These are phyloP conservation scores for Dryadula phaetusa DNA, from an alignment of 2,888 invertebrate species.

Conservation along the genomic window DNA sequence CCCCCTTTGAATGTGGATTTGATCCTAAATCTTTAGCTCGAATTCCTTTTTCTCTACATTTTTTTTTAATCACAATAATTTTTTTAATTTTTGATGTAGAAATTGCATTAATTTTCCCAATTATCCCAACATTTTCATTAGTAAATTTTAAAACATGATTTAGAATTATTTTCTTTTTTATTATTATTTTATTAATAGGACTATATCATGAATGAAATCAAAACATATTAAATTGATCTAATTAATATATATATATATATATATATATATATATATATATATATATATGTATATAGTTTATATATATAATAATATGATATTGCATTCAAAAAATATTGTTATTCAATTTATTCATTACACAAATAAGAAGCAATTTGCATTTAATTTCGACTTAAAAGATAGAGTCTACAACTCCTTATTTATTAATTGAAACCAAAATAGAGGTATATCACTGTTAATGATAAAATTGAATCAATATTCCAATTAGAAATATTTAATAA, in stretches of 20 bases:
- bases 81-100: conserved; percentile 90
- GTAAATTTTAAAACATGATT: conserved; percentile 61
- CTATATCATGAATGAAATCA: conserved; percentile 74
- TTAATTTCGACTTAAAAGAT: conserved; percentile 76
- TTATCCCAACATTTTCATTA: conserved; percentile 72
- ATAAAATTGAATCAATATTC: too few species aligned
- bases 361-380: too few species aligned
- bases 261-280: too few species aligned
- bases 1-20: conserved; percentile 85
- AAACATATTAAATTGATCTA: conserved; percentile 73
- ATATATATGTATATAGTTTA: too few species aligned
- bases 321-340: conserved; percentile 72
- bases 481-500: conserved; percentile 82
- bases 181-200: conserved; percentile 82
- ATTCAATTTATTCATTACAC: conserved; percentile 79
- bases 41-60: conserved; percentile 70
- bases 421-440: conserved; percentile 84
- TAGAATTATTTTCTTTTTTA: conserved; percentile 71
- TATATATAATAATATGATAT: conserved; percentile 75
- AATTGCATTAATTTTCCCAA: conserved; percentile 86
- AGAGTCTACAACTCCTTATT: conserved; percentile 74
- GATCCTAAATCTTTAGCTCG: conserved; percentile 68
- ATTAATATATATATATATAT: too few species aligned
- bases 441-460: conserved; percentile 88
- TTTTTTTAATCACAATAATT: conserved; percentile 88